A percentile compares a stretch with the other conserved stretches of the same genome.
phyloP scores from a whole-genome alignment of 2,113 vertebrate genomes.

The Plestiodon gilberti region DNA sequence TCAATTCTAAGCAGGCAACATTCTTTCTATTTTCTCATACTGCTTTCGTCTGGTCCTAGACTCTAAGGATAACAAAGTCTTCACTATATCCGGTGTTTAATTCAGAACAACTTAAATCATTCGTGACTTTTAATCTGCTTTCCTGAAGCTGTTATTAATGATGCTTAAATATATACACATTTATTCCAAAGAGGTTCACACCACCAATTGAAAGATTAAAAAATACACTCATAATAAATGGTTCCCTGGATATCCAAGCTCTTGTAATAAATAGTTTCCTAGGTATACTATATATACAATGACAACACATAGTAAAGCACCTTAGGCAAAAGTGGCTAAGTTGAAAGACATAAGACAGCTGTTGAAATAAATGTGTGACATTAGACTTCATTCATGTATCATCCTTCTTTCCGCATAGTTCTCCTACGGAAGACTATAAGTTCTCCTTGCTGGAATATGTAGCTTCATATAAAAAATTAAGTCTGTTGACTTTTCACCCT shows the following conservation, averaged over 20 bases:
- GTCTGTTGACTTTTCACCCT: background rate
- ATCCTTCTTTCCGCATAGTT: background rate
- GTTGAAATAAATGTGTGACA: background rate
- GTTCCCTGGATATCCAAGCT: background rate
- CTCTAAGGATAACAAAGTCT: background rate
- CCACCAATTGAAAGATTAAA: background rate
- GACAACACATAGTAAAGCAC: background rate
- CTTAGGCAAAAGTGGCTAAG: background rate
- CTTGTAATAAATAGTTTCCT: background rate
- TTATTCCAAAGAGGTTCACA: background rate
- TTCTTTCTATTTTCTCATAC: background rate
- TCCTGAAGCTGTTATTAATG: background rate
- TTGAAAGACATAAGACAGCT: background rate
- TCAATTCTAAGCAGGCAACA: background rate
- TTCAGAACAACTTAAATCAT: background rate
- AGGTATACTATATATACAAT: background rate
- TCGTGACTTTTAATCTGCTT: background rate
- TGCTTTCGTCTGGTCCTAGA: background rate
- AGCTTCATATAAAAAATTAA: background rate
- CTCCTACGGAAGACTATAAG: background rate
- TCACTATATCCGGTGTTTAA: background rate
- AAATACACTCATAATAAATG: constrained; percentile 1
- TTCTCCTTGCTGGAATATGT: background rate
- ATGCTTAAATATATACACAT: background rate
- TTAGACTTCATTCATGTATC: background rate